A percentile compares a stretch with the other conserved stretches of the same genome.
Evolutionary conservation across 2,888 invertebrate genomes (phyloP).

Genomic region (Rhodophaea formosa): DNA sequence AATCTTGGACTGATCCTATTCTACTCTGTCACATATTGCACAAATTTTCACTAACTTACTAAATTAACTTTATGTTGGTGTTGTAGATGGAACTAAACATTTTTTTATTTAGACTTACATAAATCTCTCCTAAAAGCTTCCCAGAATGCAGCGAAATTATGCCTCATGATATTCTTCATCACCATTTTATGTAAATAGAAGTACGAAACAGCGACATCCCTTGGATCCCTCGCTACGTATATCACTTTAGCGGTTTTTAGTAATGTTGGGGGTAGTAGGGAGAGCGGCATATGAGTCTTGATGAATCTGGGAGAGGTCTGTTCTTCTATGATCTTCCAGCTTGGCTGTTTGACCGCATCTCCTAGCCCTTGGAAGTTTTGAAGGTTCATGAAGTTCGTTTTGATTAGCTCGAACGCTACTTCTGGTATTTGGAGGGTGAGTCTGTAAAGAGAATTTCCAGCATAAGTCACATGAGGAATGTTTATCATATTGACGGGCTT

Average conservation of each 20-base stretch:
- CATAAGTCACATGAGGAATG: no score
- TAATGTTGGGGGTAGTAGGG: conserved; percentile 78
- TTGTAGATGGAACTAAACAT: no score
- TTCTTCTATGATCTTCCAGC: conserved; percentile 60
- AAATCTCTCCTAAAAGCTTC: conserved; percentile 82
- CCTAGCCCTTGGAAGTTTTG: conserved; percentile 65
- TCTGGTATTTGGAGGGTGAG: conserved; percentile 61
- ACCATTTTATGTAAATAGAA: conserved; percentile 84
- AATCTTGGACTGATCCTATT: no score
- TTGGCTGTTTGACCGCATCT: conserved; percentile 53
- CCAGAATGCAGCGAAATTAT: conserved; percentile 80
- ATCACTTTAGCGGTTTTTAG: conserved; percentile 80
- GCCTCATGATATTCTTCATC: conserved; percentile 68
- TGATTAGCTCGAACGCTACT: conserved; percentile 61
- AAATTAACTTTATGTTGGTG: no score
- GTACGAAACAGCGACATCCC: conserved; percentile 86
- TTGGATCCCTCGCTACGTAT: conserved; percentile 86
- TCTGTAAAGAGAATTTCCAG: conserved; percentile 49
- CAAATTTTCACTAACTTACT: no score
- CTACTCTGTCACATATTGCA: no score
- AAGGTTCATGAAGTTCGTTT: conserved; percentile 65
- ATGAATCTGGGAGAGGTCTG: conserved; percentile 79
- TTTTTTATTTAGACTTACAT: conserved; percentile 76
- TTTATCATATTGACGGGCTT: no score
- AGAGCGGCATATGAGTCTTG: conserved; percentile 84